A percentile compares a stretch with the other conserved stretches of the same genome.
Evolutionary conservation across 30 jellyfish, hydroid and myxozoan species (phyloP).

Genomic region (Pelagia noctiluca): DNA sequence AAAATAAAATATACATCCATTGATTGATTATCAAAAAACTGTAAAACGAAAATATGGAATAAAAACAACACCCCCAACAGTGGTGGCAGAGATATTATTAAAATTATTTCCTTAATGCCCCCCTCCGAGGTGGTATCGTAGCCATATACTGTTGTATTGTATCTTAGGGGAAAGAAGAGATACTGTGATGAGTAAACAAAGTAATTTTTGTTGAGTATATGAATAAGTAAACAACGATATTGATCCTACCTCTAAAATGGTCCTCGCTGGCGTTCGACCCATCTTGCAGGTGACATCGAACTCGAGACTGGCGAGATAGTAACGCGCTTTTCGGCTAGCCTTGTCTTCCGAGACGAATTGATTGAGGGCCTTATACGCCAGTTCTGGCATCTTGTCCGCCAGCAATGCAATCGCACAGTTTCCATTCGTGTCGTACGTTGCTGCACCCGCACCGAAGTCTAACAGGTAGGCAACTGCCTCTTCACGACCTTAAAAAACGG

Average conservation of each 20-base stretch:
- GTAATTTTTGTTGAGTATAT: background rate
- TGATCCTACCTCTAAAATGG: slow-evolving; percentile 57
- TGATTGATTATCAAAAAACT: too few species aligned
- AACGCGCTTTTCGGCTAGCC: slow-evolving; percentile 52
- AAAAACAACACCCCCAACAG: too few species aligned
- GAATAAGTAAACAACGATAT: background rate
- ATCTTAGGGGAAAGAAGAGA: background rate
- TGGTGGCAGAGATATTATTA: too few species aligned
- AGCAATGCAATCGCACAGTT: slow-evolving; percentile 74
- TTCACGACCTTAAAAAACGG: slow-evolving; percentile 63
- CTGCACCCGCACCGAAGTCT: slow-evolving; percentile 86
- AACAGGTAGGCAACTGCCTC: slow-evolving; percentile 74
- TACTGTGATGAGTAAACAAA: background rate
- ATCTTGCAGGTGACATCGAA: slow-evolving; percentile 53
- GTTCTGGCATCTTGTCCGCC: slow-evolving; percentile 92
- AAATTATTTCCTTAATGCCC: too few species aligned
- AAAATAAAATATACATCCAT: too few species aligned
- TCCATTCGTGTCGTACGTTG: slow-evolving; percentile 80
- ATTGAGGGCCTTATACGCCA: slow-evolving; percentile 80
- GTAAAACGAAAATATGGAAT: too few species aligned
- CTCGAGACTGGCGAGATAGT: slow-evolving; percentile 73
- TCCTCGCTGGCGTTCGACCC: slow-evolving; percentile 62
- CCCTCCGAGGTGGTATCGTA: too few species aligned
- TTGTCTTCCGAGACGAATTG: slow-evolving; percentile 74
- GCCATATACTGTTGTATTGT: too few species aligned